Evolutionary conservation across 2,113 vertebrate genomes (phyloP), one percentile per base, ranked within the genome.

Genomic region (Suncus etruscus): DNA sequence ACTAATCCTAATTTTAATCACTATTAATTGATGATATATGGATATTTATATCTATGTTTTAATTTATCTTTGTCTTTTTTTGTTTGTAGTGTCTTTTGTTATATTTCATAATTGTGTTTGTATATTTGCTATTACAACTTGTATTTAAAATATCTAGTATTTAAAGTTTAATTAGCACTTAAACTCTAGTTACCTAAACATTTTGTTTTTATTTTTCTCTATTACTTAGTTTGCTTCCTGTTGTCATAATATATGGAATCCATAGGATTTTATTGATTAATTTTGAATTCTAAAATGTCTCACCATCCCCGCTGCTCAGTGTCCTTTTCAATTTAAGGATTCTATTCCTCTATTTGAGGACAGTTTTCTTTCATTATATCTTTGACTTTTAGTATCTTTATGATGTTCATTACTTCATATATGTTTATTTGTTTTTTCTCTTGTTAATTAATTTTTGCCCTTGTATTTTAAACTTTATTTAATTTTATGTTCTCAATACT

Each of bases 351-450:
- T 45, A 66, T 45, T 79, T 69, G 22, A 80, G 29, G 25, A 25
- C 1, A 76, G 27, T 87, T 75, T 92, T 79, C 86, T 92, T 95
- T 61, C 66, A 76, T 72, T 86, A 73, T 58, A 58, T 84, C 51
- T 80, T 76, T 76, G 25, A 8, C 3, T 51, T 31, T 86, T n/a
- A 29, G 31, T 75, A 18, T 12, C 48, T 69, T 73, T 15, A 31
- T 61, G 86, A 78, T 51, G 27, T 31, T 79, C 9, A 63, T 75
- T 79, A 48, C 24, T 15, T 76, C 25, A 61, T 6, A n/a, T 47
- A 32, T 2, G 32, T 27, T 24, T 65, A 4, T 54, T 15, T 11
- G 1, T 1, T 9, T 0, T 27, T 14, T 47, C 10, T 0, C 70
- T 39, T 31, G 16, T 78, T 86, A 4, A 3, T 80, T 66, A 69